Conservation (phyloP, 2,888 invertebrate genomes). For the Candidula unifasciata region DNA sequence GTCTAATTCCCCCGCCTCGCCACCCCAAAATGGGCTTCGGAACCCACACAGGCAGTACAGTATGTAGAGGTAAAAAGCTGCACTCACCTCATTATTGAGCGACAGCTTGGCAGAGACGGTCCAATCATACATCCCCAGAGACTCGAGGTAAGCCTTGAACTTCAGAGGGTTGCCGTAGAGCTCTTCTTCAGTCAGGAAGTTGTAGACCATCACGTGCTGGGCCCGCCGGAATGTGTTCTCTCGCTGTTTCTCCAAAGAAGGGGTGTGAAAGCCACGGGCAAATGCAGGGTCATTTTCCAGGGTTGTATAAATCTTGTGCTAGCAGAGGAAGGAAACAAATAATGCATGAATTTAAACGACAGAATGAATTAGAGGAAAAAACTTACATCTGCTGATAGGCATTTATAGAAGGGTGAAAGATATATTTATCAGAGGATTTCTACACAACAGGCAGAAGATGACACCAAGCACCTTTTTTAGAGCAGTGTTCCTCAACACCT, state of each 20-base stretch:
- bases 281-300: constrained; percentile 89
- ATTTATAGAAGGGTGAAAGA: too few relatives aligned
- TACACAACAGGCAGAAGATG: too few relatives aligned
- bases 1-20: too few relatives aligned
- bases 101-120: constrained; percentile 74
- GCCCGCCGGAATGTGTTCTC: constrained; percentile 74
- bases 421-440: too few relatives aligned
- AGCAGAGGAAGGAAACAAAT: constrained; percentile 15
- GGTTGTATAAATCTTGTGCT: constrained; percentile 88
- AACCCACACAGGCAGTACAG: too few relatives aligned
- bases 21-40: too few relatives aligned
- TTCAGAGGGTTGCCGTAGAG: constrained; percentile 76
- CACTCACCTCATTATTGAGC: constrained; percentile 71
- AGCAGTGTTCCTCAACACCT: too few relatives aligned
- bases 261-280: constrained; percentile 82
- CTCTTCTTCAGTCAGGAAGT: constrained; percentile 82
- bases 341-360: too few relatives aligned
- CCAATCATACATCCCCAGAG: constrained; percentile 78
- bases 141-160: constrained; percentile 71
- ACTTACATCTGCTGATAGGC: too few relatives aligned
- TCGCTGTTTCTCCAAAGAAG: constrained; percentile 84
- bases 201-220: constrained; percentile 83
- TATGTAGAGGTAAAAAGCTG: too few relatives aligned
- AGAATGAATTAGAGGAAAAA: too few relatives aligned
- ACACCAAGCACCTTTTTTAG: too few relatives aligned